Evolutionary conservation across 2,113 vertebrate species (phyloP).

Genomic region (Haplotaxodon microlepis): DNA sequence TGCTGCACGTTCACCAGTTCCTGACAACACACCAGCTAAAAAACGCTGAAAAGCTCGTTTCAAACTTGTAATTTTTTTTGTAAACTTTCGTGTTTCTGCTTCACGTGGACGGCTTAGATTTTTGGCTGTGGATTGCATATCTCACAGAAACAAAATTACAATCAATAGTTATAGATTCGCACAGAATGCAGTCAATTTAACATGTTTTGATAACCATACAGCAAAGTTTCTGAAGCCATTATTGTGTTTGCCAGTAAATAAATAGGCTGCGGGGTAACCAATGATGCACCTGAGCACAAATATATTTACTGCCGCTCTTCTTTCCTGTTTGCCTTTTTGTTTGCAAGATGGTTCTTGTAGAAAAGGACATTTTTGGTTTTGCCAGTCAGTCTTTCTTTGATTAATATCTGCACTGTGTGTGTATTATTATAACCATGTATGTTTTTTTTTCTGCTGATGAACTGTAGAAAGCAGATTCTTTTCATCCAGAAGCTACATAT

Average conservation of each 20-base stretch:
- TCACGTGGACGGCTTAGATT: background rate
- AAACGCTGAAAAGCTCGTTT: background rate
- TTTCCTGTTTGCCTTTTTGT: too few relatives aligned
- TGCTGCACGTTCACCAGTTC: background rate
- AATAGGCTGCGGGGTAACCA: background rate
- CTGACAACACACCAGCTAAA: background rate
- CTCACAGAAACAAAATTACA: background rate
- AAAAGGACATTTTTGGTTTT: background rate
- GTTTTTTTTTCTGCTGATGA: background rate
- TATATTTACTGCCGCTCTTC: too few relatives aligned
- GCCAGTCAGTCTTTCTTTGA: background rate
- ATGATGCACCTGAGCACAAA: too few relatives aligned
- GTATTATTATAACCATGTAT: background rate
- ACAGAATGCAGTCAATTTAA: background rate
- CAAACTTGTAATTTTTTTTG: background rate
- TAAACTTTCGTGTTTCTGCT: background rate
- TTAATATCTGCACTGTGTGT: background rate
- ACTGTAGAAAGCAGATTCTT: background rate
- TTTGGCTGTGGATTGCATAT: background rate
- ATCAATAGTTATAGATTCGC: background rate
- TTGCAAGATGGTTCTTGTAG: too few relatives aligned
- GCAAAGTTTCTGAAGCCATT: background rate
- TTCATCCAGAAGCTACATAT: background rate
- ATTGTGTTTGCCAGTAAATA: background rate
- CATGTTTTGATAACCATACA: background rate